Percentiles rank a stretch among this genome's conserved stretches.
These are phyloP conservation scores for Ginglymostoma cirratum DNA, from an alignment of 2,113 vertebrate genomes.

Conservation along the genomic window DNA sequence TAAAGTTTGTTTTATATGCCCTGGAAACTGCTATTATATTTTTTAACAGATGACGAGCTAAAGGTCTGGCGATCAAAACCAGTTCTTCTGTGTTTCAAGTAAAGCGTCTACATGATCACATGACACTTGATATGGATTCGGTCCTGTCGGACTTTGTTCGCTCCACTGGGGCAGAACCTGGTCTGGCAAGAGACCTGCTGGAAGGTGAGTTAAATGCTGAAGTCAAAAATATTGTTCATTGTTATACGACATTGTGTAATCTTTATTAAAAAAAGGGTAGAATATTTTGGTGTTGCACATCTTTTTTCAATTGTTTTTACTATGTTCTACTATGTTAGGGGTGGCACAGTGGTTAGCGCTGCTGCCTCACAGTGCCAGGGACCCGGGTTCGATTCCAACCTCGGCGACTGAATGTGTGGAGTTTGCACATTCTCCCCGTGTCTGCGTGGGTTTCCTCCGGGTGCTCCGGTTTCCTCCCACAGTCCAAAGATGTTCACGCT, in stretches of 20 bases:
- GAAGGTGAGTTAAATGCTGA: conserved; percentile 74
- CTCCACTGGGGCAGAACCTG: conserved; percentile 98
- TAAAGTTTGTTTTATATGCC: neutral
- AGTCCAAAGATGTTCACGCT: too few species aligned
- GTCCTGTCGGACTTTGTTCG: conserved; percentile 99
- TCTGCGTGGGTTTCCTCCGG: too few species aligned
- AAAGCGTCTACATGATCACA: conserved; percentile 85
- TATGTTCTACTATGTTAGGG: neutral
- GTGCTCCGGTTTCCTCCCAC: too few species aligned
- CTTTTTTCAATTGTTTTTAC: neutral
- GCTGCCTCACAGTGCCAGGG: too few species aligned
- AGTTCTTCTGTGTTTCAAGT: conserved; percentile 75
- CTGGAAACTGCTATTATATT: neutral
- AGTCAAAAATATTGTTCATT: neutral
- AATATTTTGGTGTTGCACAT: neutral
- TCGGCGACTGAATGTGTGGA: too few species aligned
- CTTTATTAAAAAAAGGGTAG: neutral
- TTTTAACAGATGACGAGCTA: conserved; percentile 77
- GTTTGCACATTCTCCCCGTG: too few species aligned
- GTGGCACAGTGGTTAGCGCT: too few species aligned
- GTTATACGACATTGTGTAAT: neutral
- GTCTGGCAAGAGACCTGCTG: conserved; percentile 99
- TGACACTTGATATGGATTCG: conserved; percentile 99
- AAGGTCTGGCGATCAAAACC: conserved; percentile 72
- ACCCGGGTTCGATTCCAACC: too few species aligned